Percentiles rank a stretch among this genome's conserved stretches.
These are phyloP conservation scores for Bombylius discolor DNA, from an alignment of 2,888 invertebrate species.

Conservation along the genomic window DNA sequence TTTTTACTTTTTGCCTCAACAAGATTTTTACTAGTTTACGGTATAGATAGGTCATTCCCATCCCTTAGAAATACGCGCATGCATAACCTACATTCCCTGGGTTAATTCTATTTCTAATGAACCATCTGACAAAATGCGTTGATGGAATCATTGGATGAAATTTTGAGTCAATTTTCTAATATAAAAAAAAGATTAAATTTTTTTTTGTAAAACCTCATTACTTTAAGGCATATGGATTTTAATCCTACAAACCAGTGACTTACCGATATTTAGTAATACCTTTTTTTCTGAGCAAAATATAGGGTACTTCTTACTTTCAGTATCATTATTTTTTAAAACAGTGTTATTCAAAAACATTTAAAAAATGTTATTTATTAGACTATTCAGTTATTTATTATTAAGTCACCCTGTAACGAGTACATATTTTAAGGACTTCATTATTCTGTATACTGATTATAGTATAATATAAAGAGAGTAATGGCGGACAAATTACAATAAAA, in stretches of 20 bases:
- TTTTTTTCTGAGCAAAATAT: too few relatives aligned
- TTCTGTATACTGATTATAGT: background rate
- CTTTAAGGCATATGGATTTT: constrained; percentile 3
- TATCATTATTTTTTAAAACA: too few relatives aligned
- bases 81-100: too few relatives aligned
- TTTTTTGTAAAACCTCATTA: background rate
- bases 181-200: background rate
- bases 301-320: too few relatives aligned
- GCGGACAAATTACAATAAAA: constrained; percentile 5
- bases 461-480: background rate
- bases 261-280: background rate
- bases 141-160: background rate
- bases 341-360: too few relatives aligned
- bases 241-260: constrained; percentile 6
- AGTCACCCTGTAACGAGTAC: background rate
- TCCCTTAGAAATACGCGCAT: too few relatives aligned
- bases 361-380: too few relatives aligned
- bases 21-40: background rate
- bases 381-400: background rate
- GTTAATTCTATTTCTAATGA: too few relatives aligned
- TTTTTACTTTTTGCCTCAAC: background rate
- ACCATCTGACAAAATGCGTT: background rate
- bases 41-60: too few relatives aligned
- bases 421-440: too few relatives aligned
- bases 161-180: constrained; percentile 1